These are phyloP conservation scores for Odontocerum albicorne DNA, from an alignment of 2,888 invertebrate species.

Conservation along the genomic window DNA sequence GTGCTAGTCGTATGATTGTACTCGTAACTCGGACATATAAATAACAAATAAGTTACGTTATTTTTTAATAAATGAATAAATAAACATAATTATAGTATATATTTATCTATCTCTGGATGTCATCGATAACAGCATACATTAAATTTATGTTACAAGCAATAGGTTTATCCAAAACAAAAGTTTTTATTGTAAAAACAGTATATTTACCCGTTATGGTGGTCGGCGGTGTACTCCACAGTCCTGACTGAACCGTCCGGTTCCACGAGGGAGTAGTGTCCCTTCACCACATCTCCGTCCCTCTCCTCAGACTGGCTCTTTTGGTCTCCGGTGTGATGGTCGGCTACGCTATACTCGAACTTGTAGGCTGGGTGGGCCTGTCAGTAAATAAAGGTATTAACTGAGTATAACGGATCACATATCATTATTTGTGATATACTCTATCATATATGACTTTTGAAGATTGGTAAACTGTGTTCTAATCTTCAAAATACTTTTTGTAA, in stretches of 20 bases:
- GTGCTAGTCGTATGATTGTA: too few species aligned
- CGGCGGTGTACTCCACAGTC: slow-evolving; percentile 33
- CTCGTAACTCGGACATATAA: too few species aligned
- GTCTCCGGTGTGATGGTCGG: slow-evolving; percentile 33
- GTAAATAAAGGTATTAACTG: background rate
- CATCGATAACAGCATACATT: too few species aligned
- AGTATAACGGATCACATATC: background rate
- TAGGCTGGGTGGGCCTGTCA: slow-evolving; percentile 34
- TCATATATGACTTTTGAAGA: background rate
- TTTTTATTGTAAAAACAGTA: background rate
- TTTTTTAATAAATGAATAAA: too few species aligned
- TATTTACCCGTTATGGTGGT: slow-evolving; percentile 33
- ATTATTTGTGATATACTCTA: background rate
- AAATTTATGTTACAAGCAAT: too few species aligned
- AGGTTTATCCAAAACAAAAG: too few species aligned
- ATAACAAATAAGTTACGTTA: too few species aligned
- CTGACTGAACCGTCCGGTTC: slow-evolving; percentile 34
- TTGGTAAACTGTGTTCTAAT: too few species aligned
- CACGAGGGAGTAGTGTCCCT: slow-evolving; percentile 34
- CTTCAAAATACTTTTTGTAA: too few species aligned
- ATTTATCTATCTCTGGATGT: too few species aligned
- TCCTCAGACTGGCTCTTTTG: slow-evolving; percentile 32
- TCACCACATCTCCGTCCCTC: slow-evolving; percentile 33
- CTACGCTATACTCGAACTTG: slow-evolving; percentile 34
- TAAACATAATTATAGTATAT: too few species aligned